Evolutionary conservation across 2,888 invertebrate species (phyloP), one percentile per base, ranked within the genome.

Genomic region (Rhabditophanes sp.): DNA sequence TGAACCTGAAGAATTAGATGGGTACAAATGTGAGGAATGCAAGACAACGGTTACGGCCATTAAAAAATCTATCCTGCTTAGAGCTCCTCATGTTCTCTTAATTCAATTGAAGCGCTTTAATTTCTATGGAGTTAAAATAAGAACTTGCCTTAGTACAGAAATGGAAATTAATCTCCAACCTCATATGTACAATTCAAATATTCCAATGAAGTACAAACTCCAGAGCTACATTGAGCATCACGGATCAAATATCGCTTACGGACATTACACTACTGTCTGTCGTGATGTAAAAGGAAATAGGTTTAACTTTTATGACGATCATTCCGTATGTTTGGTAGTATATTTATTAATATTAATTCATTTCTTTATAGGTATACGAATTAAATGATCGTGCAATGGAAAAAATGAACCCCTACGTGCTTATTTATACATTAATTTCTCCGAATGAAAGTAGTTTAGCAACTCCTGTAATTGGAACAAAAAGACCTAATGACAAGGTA

Each of bases 51-150:
- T 37, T 12, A 25, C 41, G 7, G 47, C 52, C 6, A 36, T 30
- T 6, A 25, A 47, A 4, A 24, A 19, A 14, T 45, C 51, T 5
- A 33, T 30, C 17, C 23, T 56, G 4, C 32, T 53, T 9, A 39
- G 45, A 8, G 41, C 54, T 5, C 54, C 54, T 6, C 37, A 38
- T 1, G 48, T 57, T 7, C 39, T 54, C 18, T 38, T 54, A 19
- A 39, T 54, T 9, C 54, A 56, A 16, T 25, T 54, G 20, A 55
- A 57, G 34, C 33, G 54, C 4, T 54, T 54, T 33, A 52, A 52
- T 20, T 31, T 41, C 6, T 51, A 36, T 27, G 45, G 50, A 3
- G 35, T 42, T 14, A 53, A 53, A 33, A 54, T 48, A 11, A 25
- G 44, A n/a, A 37, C 42, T 11, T 38, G 42, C 6, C 48, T 53